A percentile compares a stretch with the other conserved stretches of the same genome.
Evolutionary conservation across 1,140 invertebrate genomes (phyloP).

Genomic region (Fopius arisanus): DNA sequence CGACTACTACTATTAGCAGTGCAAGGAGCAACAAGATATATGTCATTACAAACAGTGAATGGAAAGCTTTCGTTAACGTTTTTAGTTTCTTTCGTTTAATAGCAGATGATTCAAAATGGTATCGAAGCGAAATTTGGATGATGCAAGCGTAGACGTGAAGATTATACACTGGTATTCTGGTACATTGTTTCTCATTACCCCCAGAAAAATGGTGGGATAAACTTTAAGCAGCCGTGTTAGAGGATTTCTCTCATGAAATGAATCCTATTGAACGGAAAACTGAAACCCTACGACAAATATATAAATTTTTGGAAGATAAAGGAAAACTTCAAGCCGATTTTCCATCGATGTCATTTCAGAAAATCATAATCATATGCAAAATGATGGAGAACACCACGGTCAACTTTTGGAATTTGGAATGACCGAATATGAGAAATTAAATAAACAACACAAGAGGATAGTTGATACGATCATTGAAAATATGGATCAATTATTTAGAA

Average conservation of each 20-base stretch:
- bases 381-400: not conserved
- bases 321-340: not conserved
- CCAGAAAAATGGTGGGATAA: conserved; percentile 17
- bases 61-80: not conserved
- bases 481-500: not conserved
- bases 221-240: conserved; percentile 16
- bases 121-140: conserved; percentile 30
- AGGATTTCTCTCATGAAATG: conserved; percentile 10
- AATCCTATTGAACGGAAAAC: not conserved
- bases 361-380: not conserved
- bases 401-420: conserved; percentile 3
- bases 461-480: conserved; percentile 5
- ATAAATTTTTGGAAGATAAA: conserved; percentile 14
- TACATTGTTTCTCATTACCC: conserved; percentile 12
- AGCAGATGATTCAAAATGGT: conserved; percentile 26
- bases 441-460: conserved; percentile 17
- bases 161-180: conserved; percentile 21
- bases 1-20: not conserved
- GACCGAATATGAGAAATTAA: conserved; percentile 19
- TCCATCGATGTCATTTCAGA: not conserved
- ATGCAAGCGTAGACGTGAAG: conserved; percentile 14
- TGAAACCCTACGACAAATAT: conserved; percentile 19
- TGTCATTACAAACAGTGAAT: not conserved
- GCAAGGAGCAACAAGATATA: not conserved
- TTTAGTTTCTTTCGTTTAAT: conserved; percentile 19